Conservation (phyloP, 2,797 vertebrate species). For the Acanthopagrus latus region DNA sequence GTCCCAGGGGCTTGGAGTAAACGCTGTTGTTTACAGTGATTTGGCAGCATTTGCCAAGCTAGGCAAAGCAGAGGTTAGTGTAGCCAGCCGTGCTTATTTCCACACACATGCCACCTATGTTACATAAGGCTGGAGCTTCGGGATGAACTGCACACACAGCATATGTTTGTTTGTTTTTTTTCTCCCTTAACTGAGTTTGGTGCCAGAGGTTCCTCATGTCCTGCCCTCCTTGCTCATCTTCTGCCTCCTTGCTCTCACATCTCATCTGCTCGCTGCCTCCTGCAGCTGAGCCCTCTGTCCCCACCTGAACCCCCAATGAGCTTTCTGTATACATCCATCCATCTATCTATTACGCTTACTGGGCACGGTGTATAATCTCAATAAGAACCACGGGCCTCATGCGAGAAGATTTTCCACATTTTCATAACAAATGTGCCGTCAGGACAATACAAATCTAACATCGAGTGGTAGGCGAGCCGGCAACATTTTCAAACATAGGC, state of each 20-base stretch:
- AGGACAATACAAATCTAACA: not conserved
- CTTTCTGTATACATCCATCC: slow-evolving; percentile 6
- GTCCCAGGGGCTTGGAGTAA: slow-evolving; percentile 11
- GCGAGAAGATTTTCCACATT: not conserved
- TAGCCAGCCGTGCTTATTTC: slow-evolving; percentile 17
- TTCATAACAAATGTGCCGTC: not conserved
- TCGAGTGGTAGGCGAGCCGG: not conserved
- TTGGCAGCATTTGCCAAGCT: slow-evolving; percentile 2
- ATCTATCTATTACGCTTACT: not conserved
- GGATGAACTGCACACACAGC: slow-evolving; percentile 64
- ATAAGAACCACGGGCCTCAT: not conserved
- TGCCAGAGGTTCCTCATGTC: slow-evolving; percentile 73
- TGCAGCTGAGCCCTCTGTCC: slow-evolving; percentile 70
- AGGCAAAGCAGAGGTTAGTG: slow-evolving; percentile 13
- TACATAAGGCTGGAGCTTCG: slow-evolving; percentile 72
- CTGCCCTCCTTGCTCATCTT: slow-evolving; percentile 66
- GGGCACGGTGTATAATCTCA: not conserved
- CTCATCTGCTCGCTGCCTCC: slow-evolving; percentile 62
- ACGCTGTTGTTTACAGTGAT: slow-evolving; percentile 12
- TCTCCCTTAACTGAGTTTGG: slow-evolving; percentile 59
- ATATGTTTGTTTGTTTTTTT: slow-evolving; percentile 66
- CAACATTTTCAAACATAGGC: not conserved
- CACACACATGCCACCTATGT: slow-evolving; percentile 60
- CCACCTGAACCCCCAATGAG: slow-evolving; percentile 19
- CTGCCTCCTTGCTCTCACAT: slow-evolving; percentile 68